These are phyloP conservation scores for Sesia bembeciformis DNA, from an alignment of 2,888 invertebrate genomes.

Conservation along the genomic window DNA sequence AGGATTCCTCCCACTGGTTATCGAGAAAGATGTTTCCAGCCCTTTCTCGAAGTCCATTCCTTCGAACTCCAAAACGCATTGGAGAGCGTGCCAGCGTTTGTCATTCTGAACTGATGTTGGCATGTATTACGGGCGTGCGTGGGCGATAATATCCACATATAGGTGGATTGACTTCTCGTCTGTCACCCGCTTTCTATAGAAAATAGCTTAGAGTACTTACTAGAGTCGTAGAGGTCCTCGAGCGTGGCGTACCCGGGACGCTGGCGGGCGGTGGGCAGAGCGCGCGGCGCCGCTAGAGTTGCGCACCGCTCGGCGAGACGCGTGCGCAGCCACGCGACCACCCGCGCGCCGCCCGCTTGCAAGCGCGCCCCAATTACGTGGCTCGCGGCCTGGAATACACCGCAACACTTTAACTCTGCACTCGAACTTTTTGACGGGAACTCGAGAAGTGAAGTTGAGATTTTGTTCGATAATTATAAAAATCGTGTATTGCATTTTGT, in stretches of 20 bases:
- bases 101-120: no score
- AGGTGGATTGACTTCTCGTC: neutral
- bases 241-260: conserved; percentile 89
- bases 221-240: conserved; percentile 93
- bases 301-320: conserved; percentile 81
- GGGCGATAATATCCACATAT: neutral
- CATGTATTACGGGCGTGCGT: no score
- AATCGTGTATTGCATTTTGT: no score
- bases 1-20: no score
- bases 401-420: no score
- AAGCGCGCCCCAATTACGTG: conserved; percentile 51
- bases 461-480: no score
- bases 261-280: conserved; percentile 88
- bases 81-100: neutral
- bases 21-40: no score
- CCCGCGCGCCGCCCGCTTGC: conserved; percentile 35
- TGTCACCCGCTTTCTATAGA: no score
- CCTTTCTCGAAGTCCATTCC: no score
- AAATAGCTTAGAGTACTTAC: conserved; percentile 64
- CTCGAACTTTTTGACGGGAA: no score
- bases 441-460: no score
- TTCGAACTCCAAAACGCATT: neutral
- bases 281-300: conserved; percentile 87
- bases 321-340: conserved; percentile 59
- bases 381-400: conserved; percentile 34